Evolutionary conservation across 1,140 invertebrate species (phyloP).

Genomic region (Leucophenga varia): DNA sequence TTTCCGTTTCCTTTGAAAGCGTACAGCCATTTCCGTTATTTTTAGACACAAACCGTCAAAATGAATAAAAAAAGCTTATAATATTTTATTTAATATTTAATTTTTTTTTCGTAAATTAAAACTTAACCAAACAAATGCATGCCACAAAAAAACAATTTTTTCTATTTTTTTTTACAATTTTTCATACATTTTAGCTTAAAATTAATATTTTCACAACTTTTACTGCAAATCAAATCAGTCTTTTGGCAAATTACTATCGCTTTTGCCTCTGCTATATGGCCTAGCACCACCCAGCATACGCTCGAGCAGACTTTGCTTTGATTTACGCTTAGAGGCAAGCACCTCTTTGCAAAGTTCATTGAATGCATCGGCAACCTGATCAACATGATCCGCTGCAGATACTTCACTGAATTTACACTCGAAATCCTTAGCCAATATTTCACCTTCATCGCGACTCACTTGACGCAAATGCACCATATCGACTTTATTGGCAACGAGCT

Average conservation of each 20-base stretch:
- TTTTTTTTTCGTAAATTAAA: no score
- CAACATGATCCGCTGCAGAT: conserved; percentile 84
- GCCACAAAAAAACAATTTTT: no score
- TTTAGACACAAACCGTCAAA: no score
- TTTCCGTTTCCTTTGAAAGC: no score
- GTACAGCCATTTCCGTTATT: no score
- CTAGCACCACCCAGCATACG: conserved; percentile 74
- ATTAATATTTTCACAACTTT: background rate
- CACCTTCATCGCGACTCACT: conserved; percentile 84
- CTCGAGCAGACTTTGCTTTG: conserved; percentile 79
- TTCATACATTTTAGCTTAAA: no score
- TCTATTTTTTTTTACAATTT: no score
- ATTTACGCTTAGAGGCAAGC: conserved; percentile 71
- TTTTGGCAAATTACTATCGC: conserved; percentile 80
- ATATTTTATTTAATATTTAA: no score
- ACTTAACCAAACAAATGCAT: no score
- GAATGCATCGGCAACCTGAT: conserved; percentile 78
- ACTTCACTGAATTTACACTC: conserved; percentile 87
- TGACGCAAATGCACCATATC: conserved; percentile 90
- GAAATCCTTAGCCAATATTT: conserved; percentile 82
- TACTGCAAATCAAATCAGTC: conserved; percentile 59
- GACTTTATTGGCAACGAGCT: conserved; percentile 75
- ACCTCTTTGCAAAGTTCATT: conserved; percentile 82
- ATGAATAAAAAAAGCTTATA: no score
- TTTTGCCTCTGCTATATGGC: conserved; percentile 80